A percentile compares a stretch with the other conserved stretches of the same genome.
These are phyloP conservation scores for Polyergus mexicanus DNA, from an alignment of 1,140 invertebrate genomes.

Conservation along the genomic window DNA sequence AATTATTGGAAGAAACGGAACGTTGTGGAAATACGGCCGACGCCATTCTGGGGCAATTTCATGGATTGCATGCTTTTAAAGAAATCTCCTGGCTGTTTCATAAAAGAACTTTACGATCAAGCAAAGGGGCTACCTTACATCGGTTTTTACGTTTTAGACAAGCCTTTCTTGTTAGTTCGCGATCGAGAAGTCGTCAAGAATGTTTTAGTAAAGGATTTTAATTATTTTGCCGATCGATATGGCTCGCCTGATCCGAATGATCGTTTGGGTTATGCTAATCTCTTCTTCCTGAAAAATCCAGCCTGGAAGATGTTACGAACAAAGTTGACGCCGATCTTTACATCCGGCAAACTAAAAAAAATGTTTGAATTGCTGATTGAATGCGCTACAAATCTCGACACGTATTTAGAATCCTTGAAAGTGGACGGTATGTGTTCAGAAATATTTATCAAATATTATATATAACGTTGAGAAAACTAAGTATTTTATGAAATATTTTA, in stretches of 20 bases:
- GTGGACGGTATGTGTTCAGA: conserved; percentile 62
- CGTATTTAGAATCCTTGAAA: conserved; percentile 71
- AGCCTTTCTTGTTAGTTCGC: conserved; percentile 82
- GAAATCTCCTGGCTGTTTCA: conserved; percentile 47
- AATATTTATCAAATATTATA: background rate
- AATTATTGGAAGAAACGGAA: conserved; percentile 83
- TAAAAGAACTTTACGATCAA: conserved; percentile 69
- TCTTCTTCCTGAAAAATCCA: conserved; percentile 79
- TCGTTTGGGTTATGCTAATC: conserved; percentile 73
- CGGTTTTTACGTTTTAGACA: conserved; percentile 82
- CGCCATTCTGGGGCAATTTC: conserved; percentile 81
- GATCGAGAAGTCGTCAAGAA: conserved; percentile 85
- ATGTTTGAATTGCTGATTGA: conserved; percentile 84
- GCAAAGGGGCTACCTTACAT: conserved; percentile 69
- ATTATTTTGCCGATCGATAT: conserved; percentile 81
- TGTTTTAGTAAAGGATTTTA: conserved; percentile 86
- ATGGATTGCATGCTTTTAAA: conserved; percentile 46
- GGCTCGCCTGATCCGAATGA: conserved; percentile 66
- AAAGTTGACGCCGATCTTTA: conserved; percentile 84
- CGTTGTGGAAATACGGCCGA: conserved; percentile 74
- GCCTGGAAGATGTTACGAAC: conserved; percentile 82
- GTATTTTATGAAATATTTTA: no score
- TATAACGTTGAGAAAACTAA: background rate
- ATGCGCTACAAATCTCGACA: conserved; percentile 81
- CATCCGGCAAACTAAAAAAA: conserved; percentile 83